These are phyloP conservation scores for Busseola fusca DNA, from an alignment of 2,888 invertebrate genomes.

Conservation along the genomic window DNA sequence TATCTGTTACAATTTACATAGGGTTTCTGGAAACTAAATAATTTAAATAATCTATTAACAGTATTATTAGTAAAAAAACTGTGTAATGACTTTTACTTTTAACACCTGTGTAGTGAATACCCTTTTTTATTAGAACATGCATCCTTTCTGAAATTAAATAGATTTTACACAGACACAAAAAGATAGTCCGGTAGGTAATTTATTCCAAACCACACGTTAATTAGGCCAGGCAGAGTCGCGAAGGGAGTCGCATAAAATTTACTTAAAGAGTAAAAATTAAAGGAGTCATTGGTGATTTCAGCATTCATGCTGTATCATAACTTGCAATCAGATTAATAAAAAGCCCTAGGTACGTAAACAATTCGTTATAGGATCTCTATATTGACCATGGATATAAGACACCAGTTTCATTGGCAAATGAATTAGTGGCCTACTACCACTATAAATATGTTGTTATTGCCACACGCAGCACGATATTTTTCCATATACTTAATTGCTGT, in stretches of 20 bases:
- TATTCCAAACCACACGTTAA: not conserved
- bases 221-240: not conserved
- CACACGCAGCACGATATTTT: not conserved
- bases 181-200: not conserved
- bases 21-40: conserved; percentile 29
- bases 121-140: not conserved
- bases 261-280: not conserved
- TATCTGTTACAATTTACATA: conserved; percentile 44
- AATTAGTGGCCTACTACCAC: not conserved
- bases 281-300: not conserved
- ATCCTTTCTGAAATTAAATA: not conserved
- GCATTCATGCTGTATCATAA: not conserved
- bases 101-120: not conserved
- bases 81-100: not conserved
- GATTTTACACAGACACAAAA: not conserved
- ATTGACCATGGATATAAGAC: conserved; percentile 8
- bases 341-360: not conserved
- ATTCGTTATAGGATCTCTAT: not conserved
- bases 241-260: not conserved
- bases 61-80: not conserved
- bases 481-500: not conserved
- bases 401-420: conserved; percentile 4
- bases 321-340: not conserved
- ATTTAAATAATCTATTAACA: not conserved
- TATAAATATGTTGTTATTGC: not conserved